These are phyloP conservation scores for Scomberomorus guttatus DNA, from an alignment of 2,797 vertebrate species.

Conservation along the genomic window DNA sequence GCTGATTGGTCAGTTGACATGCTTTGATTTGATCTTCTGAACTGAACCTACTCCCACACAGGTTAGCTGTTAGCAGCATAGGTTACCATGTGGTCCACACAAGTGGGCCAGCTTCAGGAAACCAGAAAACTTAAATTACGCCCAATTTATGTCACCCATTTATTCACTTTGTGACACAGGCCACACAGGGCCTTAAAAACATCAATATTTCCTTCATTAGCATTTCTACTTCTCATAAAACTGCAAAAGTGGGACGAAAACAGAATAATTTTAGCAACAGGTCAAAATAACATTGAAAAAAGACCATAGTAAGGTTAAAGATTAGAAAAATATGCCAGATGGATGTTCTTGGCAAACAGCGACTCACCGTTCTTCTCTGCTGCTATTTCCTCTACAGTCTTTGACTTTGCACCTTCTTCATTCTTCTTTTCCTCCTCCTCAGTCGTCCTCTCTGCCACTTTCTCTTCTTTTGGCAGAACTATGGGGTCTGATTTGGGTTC, in stretches of 20 bases:
- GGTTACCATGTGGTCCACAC: no score
- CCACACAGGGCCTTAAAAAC: no score
- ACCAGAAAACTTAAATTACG: no score
- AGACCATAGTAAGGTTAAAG: not conserved
- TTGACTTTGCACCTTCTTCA: not conserved
- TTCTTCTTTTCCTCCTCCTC: conserved; percentile 28
- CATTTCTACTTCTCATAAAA: not conserved
- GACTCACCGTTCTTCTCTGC: conserved; percentile 38
- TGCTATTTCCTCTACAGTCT: not conserved
- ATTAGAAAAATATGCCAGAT: not conserved
- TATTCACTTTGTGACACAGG: no score
- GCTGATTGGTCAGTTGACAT: no score
- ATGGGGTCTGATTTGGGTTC: conserved; percentile 48
- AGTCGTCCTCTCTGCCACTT: not conserved
- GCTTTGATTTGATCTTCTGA: no score
- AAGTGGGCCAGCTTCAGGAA: no score
- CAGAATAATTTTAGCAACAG: not conserved
- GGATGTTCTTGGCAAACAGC: no score
- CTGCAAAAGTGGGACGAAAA: not conserved
- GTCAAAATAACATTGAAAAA: not conserved
- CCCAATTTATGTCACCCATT: no score
- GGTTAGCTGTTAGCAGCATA: no score
- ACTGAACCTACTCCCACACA: no score
- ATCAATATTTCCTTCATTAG: not conserved
- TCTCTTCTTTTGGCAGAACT: conserved; percentile 50